A percentile compares a stretch with the other conserved stretches of the same genome.
These are phyloP conservation scores for Carapus acus DNA, from an alignment of 2,797 vertebrate genomes.

Conservation along the genomic window DNA sequence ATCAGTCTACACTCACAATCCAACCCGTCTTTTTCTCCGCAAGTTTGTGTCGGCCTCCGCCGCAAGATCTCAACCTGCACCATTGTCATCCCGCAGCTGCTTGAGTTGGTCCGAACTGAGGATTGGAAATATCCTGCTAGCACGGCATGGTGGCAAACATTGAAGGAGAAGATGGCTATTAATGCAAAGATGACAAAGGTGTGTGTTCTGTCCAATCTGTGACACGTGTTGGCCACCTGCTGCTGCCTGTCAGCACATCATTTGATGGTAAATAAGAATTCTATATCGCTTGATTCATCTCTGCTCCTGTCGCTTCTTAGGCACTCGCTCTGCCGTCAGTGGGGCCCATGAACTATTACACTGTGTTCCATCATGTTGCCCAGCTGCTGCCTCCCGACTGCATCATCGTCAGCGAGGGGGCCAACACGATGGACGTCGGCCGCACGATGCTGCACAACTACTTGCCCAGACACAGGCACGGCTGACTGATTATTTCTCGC, in stretches of 20 bases:
- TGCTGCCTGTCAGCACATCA: too few species aligned
- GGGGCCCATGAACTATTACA: slow-evolving; percentile 93
- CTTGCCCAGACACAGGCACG: slow-evolving; percentile 85
- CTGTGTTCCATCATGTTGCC: slow-evolving; percentile 83
- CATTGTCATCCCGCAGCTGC: slow-evolving; percentile 69
- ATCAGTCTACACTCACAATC: not conserved
- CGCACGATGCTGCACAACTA: slow-evolving; percentile 90
- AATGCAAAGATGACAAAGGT: slow-evolving; percentile 85
- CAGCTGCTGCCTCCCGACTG: slow-evolving; percentile 84
- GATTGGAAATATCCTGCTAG: slow-evolving; percentile 76
- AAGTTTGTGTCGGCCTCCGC: not conserved
- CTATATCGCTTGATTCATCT: too few species aligned
- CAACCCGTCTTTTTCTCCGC: not conserved
- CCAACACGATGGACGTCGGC: slow-evolving; percentile 98
- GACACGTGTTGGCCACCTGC: too few species aligned
- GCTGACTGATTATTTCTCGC: too few species aligned
- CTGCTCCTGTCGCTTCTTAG: slow-evolving; percentile 55
- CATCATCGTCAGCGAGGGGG: slow-evolving; percentile 91
- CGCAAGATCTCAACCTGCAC: not conserved
- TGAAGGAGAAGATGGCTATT: slow-evolving; percentile 77
- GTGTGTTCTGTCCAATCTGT: slow-evolving; percentile 11
- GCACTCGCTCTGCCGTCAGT: slow-evolving; percentile 72
- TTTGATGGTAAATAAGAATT: too few species aligned
- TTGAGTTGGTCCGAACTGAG: slow-evolving; percentile 65
- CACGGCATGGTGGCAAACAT: slow-evolving; percentile 82